These are phyloP conservation scores for Parauchenoglanis ngamensis DNA, from an alignment of 2,797 vertebrate species.

Conservation along the genomic window DNA sequence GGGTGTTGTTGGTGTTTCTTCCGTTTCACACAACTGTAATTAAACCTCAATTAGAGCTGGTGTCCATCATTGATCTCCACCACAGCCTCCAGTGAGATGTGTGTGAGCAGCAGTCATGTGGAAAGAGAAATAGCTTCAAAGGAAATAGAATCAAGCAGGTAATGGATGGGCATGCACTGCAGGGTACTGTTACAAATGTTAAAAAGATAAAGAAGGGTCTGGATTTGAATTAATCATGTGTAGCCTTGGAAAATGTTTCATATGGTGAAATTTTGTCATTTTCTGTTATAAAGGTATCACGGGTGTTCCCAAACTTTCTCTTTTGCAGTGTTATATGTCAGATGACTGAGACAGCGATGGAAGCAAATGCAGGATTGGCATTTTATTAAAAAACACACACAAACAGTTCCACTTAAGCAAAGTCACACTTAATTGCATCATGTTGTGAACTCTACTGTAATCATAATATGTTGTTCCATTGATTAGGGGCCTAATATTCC, in stretches of 20 bases:
- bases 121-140: conserved; percentile 1
- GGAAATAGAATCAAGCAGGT: neutral
- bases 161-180: conserved; percentile 25
- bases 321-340: neutral
- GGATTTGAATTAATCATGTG: neutral
- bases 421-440: neutral
- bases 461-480: neutral
- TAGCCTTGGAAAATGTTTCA: neutral
- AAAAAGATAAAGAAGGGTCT: neutral
- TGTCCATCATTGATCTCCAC: conserved; percentile 53
- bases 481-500: neutral
- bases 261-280: neutral
- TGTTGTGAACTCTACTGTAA: neutral
- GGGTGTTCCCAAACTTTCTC: neutral
- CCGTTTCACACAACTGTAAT: conserved; percentile 69
- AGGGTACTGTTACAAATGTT: neutral
- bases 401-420: too few species aligned
- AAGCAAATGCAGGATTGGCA: too few species aligned
- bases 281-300: neutral
- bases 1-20: conserved; percentile 59
- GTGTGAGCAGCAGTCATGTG: conserved; percentile 33
- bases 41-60: conserved; percentile 70
- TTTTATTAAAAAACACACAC: too few species aligned
- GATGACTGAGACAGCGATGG: too few species aligned
- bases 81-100: conserved; percentile 23